phyloP scores from a whole-genome alignment of 2,797 vertebrate genomes.

The Notolepis coatsorum region DNA sequence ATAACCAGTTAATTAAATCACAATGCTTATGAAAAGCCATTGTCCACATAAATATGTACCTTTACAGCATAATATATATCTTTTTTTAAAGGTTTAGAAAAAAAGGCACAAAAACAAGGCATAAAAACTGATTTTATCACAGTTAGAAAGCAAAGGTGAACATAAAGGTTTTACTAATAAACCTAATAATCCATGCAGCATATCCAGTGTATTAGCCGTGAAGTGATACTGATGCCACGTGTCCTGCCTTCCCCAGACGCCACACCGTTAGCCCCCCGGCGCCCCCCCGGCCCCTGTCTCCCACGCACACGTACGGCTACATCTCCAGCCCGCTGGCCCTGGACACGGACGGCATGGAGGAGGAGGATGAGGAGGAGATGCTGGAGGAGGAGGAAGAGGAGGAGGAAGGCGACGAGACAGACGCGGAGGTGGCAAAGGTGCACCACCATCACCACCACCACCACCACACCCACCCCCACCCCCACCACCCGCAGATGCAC shows the following conservation, averaged over 20 bases:
- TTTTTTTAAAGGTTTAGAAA: no score
- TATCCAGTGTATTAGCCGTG: no score
- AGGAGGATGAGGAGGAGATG: constrained; percentile 89
- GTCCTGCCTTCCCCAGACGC: constrained; percentile 82
- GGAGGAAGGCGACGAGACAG: constrained; percentile 91
- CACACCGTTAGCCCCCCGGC: constrained; percentile 92
- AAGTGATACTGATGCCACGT: no score
- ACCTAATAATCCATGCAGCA: no score
- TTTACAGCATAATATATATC: no score
- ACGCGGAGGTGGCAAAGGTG: constrained; percentile 93
- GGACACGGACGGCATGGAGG: constrained; percentile 94
- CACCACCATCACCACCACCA: constrained; percentile 79
- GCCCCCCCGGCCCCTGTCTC: constrained; percentile 90
- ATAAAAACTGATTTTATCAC: no score
- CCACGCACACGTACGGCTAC: constrained; percentile 96
- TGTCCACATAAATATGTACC: no score
- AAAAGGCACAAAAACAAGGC: no score
- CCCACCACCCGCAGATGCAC: constrained; percentile 80
- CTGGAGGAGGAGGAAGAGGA: constrained; percentile 82
- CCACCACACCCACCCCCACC: constrained; percentile 67
- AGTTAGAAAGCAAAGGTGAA: no score
- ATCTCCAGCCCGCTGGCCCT: constrained; percentile 93
- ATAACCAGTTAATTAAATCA: no score
- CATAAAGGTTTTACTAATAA: no score
- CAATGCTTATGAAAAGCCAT: no score